Base-by-base conservation (phyloP, 2,888 invertebrate species). In the Apamea anceps region DNA sequence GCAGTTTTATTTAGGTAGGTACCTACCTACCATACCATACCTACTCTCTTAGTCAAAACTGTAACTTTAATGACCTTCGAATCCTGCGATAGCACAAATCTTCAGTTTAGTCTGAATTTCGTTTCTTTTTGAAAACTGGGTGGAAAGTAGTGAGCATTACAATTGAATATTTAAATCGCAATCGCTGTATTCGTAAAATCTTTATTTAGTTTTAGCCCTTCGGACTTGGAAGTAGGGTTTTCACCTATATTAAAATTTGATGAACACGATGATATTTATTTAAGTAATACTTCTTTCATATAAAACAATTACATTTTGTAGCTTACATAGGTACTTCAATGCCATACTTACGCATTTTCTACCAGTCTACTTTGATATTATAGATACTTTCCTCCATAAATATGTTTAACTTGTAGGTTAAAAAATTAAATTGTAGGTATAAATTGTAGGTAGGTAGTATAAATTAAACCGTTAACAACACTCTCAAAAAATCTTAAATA, bases 151-250 rank as follows among this genome's bases (percentile, higher is more conserved):
- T 68, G n/a, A 54, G 51, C n/a, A 62, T 74, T 54, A n/a, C 25
- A 62, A 48, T 77, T 81, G 37, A 81, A 67, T 77, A 83, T 83
- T 77, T 42, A 67, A 67, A 76, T 62, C 18, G 37, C 72, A 81
- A 77, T 83, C 42, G n/a, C 54, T 48, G 84, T 71, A 51, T 48
- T 71, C 62, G 37, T 79, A 54, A 63, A 63, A 67, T 51, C 42
- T 60, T 73, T 51, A 71, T 72, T 80, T 42, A 57, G 13, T 60
- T 81, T 60, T 51, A 67, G 66, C 57, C 68, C n/a, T 65, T 60
- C 25, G 45, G 25, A 66, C 60, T 54, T 25, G 13, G 13, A 48
- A 54, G 48, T 4, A 32, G 8, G 18, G 0, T 10, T 18, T 57
- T 74, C 13, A 25, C 7, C 42, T 25, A 54, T 13, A n/a, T 51